phyloP scores from a whole-genome alignment of 2,113 vertebrate species.

The Piaya cayana region DNA sequence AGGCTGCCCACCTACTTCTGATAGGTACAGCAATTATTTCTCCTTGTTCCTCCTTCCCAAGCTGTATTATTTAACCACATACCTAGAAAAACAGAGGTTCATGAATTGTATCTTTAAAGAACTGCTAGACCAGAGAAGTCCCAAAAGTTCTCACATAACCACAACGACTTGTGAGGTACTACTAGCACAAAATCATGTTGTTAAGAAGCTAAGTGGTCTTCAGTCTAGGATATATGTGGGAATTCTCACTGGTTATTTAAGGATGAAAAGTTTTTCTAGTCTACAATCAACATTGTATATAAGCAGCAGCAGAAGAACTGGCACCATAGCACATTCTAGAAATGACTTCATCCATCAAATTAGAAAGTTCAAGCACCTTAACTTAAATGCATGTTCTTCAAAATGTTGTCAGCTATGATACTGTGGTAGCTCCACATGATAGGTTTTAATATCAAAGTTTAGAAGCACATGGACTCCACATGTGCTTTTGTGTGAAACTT shows the following conservation, averaged over 20 bases:
- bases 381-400: not conserved
- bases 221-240: not conserved
- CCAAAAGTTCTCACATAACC: not conserved
- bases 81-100: not conserved
- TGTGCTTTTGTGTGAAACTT: not conserved
- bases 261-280: not conserved
- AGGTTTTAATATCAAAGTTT: not conserved
- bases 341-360: not conserved
- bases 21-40: not conserved
- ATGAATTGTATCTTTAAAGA: not conserved
- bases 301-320: not conserved
- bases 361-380: not conserved
- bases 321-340: fast-evolving
- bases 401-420: not conserved
- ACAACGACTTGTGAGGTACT: not conserved
- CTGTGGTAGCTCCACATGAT: not conserved
- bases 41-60: not conserved
- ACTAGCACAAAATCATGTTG: not conserved
- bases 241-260: not conserved
- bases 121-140: not conserved
- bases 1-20: not conserved
- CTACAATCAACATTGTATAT: not conserved
- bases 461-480: not conserved
- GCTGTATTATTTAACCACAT: not conserved
- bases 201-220: not conserved